Percentiles rank a stretch among this genome's conserved stretches.
Conservation (phyloP, 2,113 vertebrate genomes). For the Sylvia atricapilla region DNA sequence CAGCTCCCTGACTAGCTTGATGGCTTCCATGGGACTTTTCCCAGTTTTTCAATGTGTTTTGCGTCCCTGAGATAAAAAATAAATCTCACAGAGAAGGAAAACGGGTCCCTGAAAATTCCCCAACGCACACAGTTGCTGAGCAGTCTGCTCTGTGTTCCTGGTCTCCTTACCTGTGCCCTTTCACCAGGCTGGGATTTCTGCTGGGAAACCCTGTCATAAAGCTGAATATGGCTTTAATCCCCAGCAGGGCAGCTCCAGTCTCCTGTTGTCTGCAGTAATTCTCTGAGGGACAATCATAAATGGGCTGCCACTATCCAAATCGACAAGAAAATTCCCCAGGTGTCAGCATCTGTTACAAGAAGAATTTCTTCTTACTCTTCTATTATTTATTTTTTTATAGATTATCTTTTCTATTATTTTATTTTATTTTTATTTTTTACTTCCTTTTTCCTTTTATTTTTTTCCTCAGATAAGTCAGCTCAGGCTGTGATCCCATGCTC, state of each 20-base stretch:
- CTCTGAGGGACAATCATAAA: not conserved
- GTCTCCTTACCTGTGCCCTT: not conserved
- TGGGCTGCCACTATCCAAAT: not conserved
- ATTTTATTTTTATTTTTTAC: no score
- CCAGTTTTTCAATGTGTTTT: not conserved
- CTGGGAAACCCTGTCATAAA: not conserved
- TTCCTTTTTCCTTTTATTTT: not conserved
- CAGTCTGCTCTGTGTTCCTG: not conserved
- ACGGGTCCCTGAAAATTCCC: not conserved
- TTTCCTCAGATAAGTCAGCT: not conserved
- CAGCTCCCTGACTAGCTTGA: not conserved
- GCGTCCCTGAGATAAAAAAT: not conserved
- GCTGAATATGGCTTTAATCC: not conserved
- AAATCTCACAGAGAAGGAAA: not conserved
- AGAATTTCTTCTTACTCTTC: not conserved
- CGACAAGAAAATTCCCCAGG: not conserved
- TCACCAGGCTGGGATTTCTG: not conserved
- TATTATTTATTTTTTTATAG: accelerated
- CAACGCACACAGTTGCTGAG: not conserved
- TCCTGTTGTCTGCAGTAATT: not conserved
- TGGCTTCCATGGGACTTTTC: not conserved
- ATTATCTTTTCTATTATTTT: no score
- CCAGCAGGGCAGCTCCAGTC: not conserved
- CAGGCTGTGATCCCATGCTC: not conserved
- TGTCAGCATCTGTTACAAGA: not conserved